Base-by-base conservation (phyloP, 2,797 vertebrate species). In the Allenopithecus nigroviridis region DNA sequence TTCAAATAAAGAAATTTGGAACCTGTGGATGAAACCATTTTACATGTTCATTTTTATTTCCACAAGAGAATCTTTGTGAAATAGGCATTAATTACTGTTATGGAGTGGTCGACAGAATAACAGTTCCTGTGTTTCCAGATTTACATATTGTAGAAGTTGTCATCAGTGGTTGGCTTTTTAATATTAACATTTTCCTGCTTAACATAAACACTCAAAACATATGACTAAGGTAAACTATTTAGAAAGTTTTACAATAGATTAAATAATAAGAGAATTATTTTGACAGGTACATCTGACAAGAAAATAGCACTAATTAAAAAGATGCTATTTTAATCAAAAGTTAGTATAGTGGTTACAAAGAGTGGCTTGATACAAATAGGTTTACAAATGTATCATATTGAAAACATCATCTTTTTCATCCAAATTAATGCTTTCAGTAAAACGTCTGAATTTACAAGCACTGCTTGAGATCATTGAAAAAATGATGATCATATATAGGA, bases 351-450 rank as follows among this genome's bases (percentile, higher is more conserved):
- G 17, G 1, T 95, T 84, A 92, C 36, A 91, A 89, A 80, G 8
- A 50, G 57, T 41, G 19, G 22, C 19, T 89, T 89, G 55, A 16
- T n/a, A 53, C 21, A 85, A 94, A 96, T 28, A 59, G 24, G 39
- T 80, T 50, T 81, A 75, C 41, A 4, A 2, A 0, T 2, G 1
- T 86, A 53, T 74, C 64, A 11, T 4, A 95, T 57, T 92, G 36
- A 41, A 17, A 2, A 5, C 13, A 80, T 68, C 12, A 74, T 12
- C 36, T 94, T 53, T 89, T 91, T 95, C 57, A 93, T n/a, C 46
- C 75, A 26, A 89, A 43, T 86, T 72, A 95, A n/a, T 64, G 95
- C 48, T 88, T 98, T 95, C 26, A 91, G 91, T 96, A 85, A 93
- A 11, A 88, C 2, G 5, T 50, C 11, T 94, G 33, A 90, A 91